phyloP scores from a whole-genome alignment of 2,797 vertebrate species.

The Coluber constrictor region DNA sequence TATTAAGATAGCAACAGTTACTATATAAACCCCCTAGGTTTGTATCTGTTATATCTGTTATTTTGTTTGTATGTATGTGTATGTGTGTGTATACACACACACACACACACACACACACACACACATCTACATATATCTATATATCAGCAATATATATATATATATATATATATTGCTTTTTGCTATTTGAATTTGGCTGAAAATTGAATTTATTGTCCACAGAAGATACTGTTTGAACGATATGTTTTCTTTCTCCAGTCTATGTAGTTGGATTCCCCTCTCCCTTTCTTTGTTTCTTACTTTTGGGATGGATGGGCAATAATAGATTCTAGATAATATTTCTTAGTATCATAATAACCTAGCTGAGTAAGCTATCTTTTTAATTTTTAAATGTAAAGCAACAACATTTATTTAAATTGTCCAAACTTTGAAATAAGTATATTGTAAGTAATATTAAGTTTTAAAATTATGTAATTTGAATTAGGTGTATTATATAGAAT shows the following conservation, averaged over 20 bases:
- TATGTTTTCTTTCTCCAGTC: not conserved
- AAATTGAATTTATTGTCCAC: not conserved
- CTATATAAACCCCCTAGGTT: conserved; percentile 11
- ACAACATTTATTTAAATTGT: not conserved
- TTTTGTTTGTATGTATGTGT: no score
- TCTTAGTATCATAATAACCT: not conserved
- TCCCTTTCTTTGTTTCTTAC: not conserved
- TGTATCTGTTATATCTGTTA: conserved; percentile 7
- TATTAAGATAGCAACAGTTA: conserved; percentile 35
- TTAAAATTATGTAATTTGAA: not conserved
- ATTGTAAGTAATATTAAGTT: not conserved
- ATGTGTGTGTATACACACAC: no score
- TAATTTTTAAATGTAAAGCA: not conserved
- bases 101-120: no score
- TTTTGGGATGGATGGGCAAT: not conserved
- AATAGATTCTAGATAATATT: not conserved
- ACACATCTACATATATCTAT: no score
- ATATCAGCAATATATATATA: no score
- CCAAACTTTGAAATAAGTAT: not conserved
- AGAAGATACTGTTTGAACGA: not conserved
- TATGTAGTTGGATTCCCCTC: not conserved
- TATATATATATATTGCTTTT: not conserved
- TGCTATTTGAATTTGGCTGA: conserved; percentile 23
- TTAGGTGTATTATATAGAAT: not conserved
- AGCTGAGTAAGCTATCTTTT: not conserved